Evolutionary conservation across 2,113 vertebrate species (phyloP), one percentile per base, ranked within the genome.

Genomic region (Oxyruncus cristatus): DNA sequence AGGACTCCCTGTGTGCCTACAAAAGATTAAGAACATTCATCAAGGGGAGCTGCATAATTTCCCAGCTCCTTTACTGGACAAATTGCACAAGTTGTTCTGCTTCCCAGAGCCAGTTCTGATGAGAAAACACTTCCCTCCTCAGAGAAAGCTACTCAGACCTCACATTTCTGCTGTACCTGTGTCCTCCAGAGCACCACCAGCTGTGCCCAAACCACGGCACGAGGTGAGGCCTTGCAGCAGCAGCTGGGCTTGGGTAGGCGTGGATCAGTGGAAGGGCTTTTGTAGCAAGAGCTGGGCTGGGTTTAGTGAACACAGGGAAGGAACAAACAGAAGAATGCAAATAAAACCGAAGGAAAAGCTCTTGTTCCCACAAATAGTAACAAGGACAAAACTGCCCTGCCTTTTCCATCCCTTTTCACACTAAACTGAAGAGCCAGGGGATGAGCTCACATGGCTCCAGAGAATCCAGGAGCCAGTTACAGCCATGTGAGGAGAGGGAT

Each of bases 11-110:
- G 5, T 0, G n/a, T 58, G 75, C 59, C 58, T 47, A 6, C 18
- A 49, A 41, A 63, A 77, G 66, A 55, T 24, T 16, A 56, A 59
- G 58, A 75, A 16, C 52, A 16, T 42, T 68, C 81, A 68, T 44
- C 44, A 44, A 26, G 46, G 21, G 22, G 41, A 87, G 73, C 80
- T 89, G 89, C 89, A 61, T 85, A 44, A 84, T 59, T 85, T 84
- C 71, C 33, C 66, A 89, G 67, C 53, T 6, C 3, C 3, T 50
- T 85, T 74, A 39, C 79, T 13, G 18, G 26, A 28, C 0, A 1
- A 91, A 82, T 2, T 75, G 73, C 59, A 77, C 83, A 56, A 81
- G n/a, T 49, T 58, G 35, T 89, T 87, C 53, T 27, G 41, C 55
- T 91, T 71, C 49, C 46, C 3, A 55, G 33, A 77, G 85, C 6